Evolutionary conservation across 2,888 invertebrate genomes (phyloP).

Genomic region (Dryocosmus kuriphilus): DNA sequence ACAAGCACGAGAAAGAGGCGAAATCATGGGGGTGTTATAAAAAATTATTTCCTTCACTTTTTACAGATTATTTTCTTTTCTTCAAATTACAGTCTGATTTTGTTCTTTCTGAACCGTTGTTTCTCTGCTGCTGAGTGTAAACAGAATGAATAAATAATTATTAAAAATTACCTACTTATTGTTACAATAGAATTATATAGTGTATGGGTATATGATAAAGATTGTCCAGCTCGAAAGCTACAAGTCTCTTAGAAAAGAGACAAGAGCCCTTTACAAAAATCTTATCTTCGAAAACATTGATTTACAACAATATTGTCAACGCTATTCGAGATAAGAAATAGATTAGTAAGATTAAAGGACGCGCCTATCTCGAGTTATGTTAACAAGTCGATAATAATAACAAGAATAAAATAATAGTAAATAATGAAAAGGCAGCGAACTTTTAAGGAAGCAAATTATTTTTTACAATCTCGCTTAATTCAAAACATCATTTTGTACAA

Average conservation of each 20-base stretch:
- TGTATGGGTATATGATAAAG: slow-evolving; percentile 1
- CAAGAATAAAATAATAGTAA: neutral
- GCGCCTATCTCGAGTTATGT: neutral
- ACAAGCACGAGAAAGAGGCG: too few relatives aligned
- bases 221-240: neutral
- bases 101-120: neutral
- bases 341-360: neutral
- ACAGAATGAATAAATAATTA: slow-evolving; percentile 33
- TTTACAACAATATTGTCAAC: neutral
- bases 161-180: slow-evolving; percentile 38
- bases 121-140: slow-evolving; percentile 19
- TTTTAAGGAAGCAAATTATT: slow-evolving; percentile 36
- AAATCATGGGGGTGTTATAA: too few relatives aligned
- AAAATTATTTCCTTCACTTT: neutral
- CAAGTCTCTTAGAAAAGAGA: neutral
- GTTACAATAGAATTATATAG: slow-evolving; percentile 23
- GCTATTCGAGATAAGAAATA: neutral
- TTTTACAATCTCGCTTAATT: neutral
- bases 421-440: slow-evolving; percentile 17
- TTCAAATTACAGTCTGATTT: neutral
- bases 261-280: neutral
- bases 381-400: neutral
- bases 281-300: neutral
- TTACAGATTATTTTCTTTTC: neutral
- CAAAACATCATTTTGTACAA: neutral